A percentile compares a stretch with the other conserved stretches of the same genome.
Conservation (phyloP, 2,113 vertebrate species). For the Petrocephalus zakoni region DNA sequence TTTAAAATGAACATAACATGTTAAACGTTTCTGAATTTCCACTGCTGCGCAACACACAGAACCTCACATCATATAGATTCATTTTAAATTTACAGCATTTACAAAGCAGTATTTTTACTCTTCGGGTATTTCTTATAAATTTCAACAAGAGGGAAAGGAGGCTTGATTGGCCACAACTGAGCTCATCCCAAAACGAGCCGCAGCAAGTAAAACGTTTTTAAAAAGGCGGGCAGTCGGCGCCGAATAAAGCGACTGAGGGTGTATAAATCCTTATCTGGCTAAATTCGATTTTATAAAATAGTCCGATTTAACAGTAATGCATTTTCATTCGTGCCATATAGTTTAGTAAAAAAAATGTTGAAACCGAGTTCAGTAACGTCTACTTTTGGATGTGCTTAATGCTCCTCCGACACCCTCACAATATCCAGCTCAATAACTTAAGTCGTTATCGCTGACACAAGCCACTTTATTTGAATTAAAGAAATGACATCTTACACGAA, state of each 20-base stretch:
- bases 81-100: not conserved
- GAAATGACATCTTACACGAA: constrained; percentile 52
- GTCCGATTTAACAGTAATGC: not conserved
- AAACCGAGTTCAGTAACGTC: not conserved
- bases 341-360: not conserved
- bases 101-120: not conserved
- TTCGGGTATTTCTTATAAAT: not conserved
- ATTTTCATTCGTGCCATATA: not conserved
- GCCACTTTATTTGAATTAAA: constrained; percentile 57
- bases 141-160: not conserved
- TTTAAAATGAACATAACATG: not conserved
- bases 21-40: not conserved
- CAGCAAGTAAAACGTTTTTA: not conserved
- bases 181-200: not conserved
- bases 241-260: not conserved
- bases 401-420: not conserved
- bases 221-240: not conserved
- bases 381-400: not conserved
- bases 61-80: not conserved
- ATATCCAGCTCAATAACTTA: not conserved
- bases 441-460: constrained; percentile 38
- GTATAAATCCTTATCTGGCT: constrained; percentile 5
- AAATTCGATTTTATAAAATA: constrained; percentile 7
- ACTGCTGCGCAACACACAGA: not conserved
- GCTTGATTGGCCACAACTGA: not conserved